Conservation (phyloP, 2,888 invertebrate genomes). For the Megamerina dolium region DNA sequence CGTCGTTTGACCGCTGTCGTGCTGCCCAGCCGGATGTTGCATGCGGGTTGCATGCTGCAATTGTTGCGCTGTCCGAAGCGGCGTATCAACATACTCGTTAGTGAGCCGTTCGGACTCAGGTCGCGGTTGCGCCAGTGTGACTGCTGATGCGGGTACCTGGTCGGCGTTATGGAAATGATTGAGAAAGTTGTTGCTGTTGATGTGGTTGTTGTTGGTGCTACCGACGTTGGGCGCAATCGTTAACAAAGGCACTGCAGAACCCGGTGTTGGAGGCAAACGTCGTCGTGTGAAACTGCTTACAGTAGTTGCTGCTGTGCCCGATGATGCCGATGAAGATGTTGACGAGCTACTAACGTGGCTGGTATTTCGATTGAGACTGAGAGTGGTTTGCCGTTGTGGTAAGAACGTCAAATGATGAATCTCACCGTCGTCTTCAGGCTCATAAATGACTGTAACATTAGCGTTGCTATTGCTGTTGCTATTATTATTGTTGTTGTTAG, state of each 20-base stretch:
- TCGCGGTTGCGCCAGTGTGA: conserved; percentile 64
- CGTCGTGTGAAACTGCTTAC: conserved; percentile 46
- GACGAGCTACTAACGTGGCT: conserved; percentile 36
- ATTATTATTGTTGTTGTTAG: conserved; percentile 22
- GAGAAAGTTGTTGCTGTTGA: conserved; percentile 33
- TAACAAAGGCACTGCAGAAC: conserved; percentile 22
- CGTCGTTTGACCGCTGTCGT: conserved; percentile 52
- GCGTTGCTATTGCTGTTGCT: conserved; percentile 20
- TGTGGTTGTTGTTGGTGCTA: conserved; percentile 24
- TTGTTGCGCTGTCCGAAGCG: conserved; percentile 55
- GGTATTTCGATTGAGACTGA: conserved; percentile 41
- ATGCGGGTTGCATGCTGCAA: conserved; percentile 51
- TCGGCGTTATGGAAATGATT: conserved; percentile 47
- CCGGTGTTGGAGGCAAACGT: conserved; percentile 34
- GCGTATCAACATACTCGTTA: conserved; percentile 93
- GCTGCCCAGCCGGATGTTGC: conserved; percentile 48
- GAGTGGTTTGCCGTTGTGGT: conserved; percentile 33
- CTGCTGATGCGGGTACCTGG: conserved; percentile 44
- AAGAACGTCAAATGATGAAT: conserved; percentile 41
- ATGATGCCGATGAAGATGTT: conserved; percentile 32
- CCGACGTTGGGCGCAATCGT: conserved; percentile 3
- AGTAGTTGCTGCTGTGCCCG: conserved; percentile 29
- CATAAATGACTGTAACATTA: conserved; percentile 16
- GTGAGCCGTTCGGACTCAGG: conserved; percentile 79
- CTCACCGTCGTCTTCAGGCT: conserved; percentile 35